phyloP scores from a whole-genome alignment of 2,888 invertebrate species.

The Trypoxylon attenuatum region DNA sequence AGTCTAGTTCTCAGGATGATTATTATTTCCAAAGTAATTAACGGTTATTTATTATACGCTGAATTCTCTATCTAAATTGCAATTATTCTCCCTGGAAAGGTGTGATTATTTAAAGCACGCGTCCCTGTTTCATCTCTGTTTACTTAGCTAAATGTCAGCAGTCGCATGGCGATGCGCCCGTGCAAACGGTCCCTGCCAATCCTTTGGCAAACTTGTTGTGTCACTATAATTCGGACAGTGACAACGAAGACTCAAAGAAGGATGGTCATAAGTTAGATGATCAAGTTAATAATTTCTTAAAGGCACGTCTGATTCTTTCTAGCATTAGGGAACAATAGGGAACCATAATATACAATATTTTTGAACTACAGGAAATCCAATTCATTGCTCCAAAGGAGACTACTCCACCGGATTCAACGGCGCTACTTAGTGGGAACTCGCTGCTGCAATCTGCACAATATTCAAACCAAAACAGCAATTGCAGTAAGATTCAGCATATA shows the following conservation, averaged over 20 bases:
- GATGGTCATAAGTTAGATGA: conserved; percentile 62
- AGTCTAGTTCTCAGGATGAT: conserved; percentile 58
- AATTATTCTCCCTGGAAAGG: background rate
- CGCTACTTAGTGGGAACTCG: conserved; percentile 10
- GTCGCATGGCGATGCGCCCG: conserved; percentile 51
- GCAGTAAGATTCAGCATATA: conserved; percentile 13
- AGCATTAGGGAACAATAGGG: background rate
- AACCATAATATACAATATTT: conserved; percentile 8
- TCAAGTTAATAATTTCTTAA: conserved; percentile 70
- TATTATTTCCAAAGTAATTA: conserved; percentile 63
- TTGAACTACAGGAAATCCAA: conserved; percentile 69
- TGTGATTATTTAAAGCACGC: background rate
- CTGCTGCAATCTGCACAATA: conserved; percentile 10
- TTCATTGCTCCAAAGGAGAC: conserved; percentile 64
- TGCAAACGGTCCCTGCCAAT: conserved; percentile 64
- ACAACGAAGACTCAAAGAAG: conserved; percentile 60
- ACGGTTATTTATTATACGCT: background rate
- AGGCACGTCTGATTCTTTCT: conserved; percentile 48
- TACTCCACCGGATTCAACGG: conserved; percentile 23
- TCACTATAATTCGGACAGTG: conserved; percentile 72
- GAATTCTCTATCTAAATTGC: background rate
- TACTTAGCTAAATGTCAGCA: conserved; percentile 55
- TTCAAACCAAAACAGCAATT: conserved; percentile 24
- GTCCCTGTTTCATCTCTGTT: background rate
- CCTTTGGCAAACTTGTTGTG: conserved; percentile 66